Evolutionary conservation across 2,888 invertebrate species (phyloP).

Genomic region (Bellardia bayeri): DNA sequence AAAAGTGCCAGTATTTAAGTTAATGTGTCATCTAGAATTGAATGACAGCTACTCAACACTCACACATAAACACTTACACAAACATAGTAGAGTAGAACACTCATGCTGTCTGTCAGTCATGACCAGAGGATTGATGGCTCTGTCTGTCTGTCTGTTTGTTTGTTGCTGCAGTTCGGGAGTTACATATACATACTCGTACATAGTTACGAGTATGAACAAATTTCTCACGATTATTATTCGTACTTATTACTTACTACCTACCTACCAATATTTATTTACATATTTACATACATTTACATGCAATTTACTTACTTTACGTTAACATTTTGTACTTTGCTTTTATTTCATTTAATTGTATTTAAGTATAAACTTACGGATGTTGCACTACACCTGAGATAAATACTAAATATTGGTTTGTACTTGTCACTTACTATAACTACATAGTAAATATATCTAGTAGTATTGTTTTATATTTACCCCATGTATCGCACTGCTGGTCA

Average conservation of each 20-base stretch:
- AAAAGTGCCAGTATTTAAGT: constrained; percentile 69
- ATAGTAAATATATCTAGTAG: neutral
- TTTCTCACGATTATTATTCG: constrained; percentile 70
- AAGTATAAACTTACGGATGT: constrained; percentile 48
- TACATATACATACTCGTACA: neutral
- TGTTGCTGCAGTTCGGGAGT: constrained; percentile 15
- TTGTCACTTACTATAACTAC: neutral
- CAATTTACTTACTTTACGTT: constrained; percentile 35
- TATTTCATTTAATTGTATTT: constrained; percentile 47
- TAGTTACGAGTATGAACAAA: constrained; percentile 7
- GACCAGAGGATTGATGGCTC: constrained; percentile 46
- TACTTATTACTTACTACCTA: constrained; percentile 3
- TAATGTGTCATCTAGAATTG: constrained; percentile 68
- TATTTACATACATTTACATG: constrained; percentile 1
- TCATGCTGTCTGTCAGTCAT: neutral
- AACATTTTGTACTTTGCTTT: constrained; percentile 2
- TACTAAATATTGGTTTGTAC: constrained; percentile 47
- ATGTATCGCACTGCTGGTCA: neutral
- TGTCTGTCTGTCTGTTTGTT: neutral
- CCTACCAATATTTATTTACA: neutral
- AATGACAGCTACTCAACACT: constrained; percentile 31
- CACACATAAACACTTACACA: neutral
- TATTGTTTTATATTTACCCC: constrained; percentile 4
- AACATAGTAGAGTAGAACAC: neutral
- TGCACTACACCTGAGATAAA: constrained; percentile 45